phyloP scores from a whole-genome alignment of 2,797 vertebrate species.

The Petrocephalus sullivani region DNA sequence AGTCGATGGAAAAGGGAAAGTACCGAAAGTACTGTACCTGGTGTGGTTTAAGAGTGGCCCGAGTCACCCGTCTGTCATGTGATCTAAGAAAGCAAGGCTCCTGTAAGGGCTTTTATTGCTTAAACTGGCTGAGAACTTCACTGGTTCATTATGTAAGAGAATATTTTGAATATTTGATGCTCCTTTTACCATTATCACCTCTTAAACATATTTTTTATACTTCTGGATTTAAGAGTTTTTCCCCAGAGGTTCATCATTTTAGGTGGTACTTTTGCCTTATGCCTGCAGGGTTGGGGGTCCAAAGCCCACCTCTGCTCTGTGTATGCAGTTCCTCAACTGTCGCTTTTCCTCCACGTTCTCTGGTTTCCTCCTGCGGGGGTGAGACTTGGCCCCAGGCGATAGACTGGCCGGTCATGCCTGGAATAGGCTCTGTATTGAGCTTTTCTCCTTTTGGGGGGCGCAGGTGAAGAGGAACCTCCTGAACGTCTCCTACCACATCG shows the following conservation, averaged over 20 bases:
- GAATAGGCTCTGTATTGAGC: background rate
- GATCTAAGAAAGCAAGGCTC: background rate
- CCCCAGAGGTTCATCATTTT: background rate
- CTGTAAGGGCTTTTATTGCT: background rate
- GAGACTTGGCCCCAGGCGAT: background rate
- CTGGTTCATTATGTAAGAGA: background rate
- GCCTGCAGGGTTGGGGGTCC: background rate
- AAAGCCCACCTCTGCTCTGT: background rate
- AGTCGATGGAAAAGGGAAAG: too few species aligned
- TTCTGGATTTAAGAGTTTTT: background rate
- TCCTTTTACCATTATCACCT: background rate
- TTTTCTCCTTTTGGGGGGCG: background rate
- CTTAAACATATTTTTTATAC: background rate
- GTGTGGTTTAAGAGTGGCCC: background rate
- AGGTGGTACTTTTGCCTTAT: background rate
- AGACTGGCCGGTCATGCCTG: background rate
- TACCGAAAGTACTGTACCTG: too few species aligned
- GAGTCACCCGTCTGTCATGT: background rate
- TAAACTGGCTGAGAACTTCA: background rate
- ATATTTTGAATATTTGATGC: background rate
- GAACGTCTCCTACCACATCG: constrained; percentile 77
- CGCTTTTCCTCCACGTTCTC: background rate
- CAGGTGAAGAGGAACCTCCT: constrained; percentile 84
- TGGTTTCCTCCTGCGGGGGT: background rate
- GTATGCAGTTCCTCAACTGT: background rate